These are phyloP conservation scores for Andrena fulva DNA, from an alignment of 2,888 invertebrate species.

Conservation along the genomic window DNA sequence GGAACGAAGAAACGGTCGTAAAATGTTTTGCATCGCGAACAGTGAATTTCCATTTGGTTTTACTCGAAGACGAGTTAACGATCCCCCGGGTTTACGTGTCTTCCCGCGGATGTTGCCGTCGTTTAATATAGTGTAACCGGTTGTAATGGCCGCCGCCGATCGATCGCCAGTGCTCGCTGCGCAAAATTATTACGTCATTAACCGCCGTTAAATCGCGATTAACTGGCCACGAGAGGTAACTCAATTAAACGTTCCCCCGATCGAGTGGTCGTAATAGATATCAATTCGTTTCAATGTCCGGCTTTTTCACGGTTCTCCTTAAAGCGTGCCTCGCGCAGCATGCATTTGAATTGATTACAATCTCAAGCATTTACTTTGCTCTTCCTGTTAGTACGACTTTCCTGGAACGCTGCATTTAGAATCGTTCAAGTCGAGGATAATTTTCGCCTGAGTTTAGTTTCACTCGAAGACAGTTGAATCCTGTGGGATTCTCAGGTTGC, in stretches of 20 bases:
- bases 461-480: not conserved
- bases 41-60: conserved; percentile 23
- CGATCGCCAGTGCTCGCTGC: conserved; percentile 23
- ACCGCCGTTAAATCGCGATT: conserved; percentile 47
- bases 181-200: conserved; percentile 55
- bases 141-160: conserved; percentile 44
- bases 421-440: not conserved
- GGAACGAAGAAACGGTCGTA: conserved; percentile 3
- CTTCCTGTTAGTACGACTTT: not conserved
- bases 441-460: not conserved
- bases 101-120: conserved; percentile 8
- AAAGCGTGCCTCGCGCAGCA: not conserved
- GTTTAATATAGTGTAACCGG: conserved; percentile 42
- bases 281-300: conserved; percentile 18
- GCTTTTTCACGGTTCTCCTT: not conserved
- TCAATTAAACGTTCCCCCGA: conserved; percentile 38
- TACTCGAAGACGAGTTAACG: conserved; percentile 44
- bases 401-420: not conserved
- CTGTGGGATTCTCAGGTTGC: not conserved
- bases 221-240: conserved; percentile 28
- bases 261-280: conserved; percentile 31
- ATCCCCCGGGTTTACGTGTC: conserved; percentile 38
- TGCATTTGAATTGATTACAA: not conserved
- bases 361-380: not conserved
- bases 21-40: conserved; percentile 13